Evolutionary conservation across 30 jellyfish, hydroid and myxozoan genomes (phyloP).

Genomic region (Cassiopea xamachana): DNA sequence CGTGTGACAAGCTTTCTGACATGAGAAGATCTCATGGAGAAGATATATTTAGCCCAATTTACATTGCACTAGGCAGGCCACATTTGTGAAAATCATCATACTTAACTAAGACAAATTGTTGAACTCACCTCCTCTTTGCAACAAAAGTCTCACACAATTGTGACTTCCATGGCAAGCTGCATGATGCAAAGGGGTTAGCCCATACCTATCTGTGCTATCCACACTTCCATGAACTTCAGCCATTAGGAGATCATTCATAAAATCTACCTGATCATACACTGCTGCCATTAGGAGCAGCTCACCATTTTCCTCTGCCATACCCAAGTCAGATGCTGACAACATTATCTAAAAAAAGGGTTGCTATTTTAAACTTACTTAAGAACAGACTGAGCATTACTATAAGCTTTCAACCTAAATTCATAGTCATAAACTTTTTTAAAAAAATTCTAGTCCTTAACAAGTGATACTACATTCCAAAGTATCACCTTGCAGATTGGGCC

Average conservation of each 20-base stretch:
- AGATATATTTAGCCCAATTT: no score
- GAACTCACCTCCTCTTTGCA: slow-evolving; percentile 80
- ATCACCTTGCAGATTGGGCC: no score
- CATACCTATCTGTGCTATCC: slow-evolving; percentile 58
- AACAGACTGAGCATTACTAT: no score
- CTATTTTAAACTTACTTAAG: not conserved
- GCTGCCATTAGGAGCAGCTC: slow-evolving; percentile 84
- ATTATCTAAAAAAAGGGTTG: slow-evolving; percentile 31
- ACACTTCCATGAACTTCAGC: slow-evolving; percentile 89
- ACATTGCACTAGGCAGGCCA: no score
- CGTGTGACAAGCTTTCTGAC: no score
- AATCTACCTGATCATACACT: slow-evolving; percentile 62
- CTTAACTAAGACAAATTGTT: not conserved
- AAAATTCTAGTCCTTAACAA: no score
- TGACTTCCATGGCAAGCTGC: slow-evolving; percentile 89
- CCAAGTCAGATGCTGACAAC: slow-evolving; percentile 55
- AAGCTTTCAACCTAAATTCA: no score
- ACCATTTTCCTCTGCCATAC: slow-evolving; percentile 84
- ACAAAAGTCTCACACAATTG: slow-evolving; percentile 75
- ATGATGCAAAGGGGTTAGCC: slow-evolving; percentile 88
- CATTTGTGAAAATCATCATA: no score
- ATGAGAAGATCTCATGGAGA: no score
- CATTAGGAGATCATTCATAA: slow-evolving; percentile 59
- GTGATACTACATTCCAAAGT: no score
- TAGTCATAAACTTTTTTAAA: no score